Conservation (phyloP, 64 coral and sea anemone genomes). For the Pocillopora verrucosa region DNA sequence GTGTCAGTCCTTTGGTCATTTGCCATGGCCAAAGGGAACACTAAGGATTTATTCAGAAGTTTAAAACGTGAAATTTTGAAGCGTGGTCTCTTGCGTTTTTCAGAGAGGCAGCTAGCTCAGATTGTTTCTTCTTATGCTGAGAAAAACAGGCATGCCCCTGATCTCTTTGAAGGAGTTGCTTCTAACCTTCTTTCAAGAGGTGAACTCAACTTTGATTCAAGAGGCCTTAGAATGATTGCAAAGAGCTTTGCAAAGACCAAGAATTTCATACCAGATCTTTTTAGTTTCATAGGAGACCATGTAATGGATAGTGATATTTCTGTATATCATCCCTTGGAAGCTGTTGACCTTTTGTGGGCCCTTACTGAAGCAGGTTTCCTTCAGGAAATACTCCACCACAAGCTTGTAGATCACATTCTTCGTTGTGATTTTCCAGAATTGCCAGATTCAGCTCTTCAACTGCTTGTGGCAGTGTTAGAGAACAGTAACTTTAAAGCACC, state of each 20-base stretch:
- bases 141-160: conserved; percentile 51
- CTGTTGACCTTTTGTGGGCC: conserved; percentile 64
- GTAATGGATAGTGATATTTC: conserved; percentile 11
- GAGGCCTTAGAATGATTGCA: conserved; percentile 55
- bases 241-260: conserved; percentile 67
- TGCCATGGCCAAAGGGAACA: conserved; percentile 40
- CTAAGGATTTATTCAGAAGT: conserved; percentile 54
- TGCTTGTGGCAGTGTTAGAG: conserved; percentile 60
- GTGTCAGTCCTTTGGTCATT: conserved; percentile 62
- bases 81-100: conserved; percentile 45
- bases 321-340: conserved; percentile 31
- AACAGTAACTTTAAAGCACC: conserved; percentile 45
- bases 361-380: conserved; percentile 31
- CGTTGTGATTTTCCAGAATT: conserved; percentile 20
- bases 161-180: conserved; percentile 61
- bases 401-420: conserved; percentile 44
- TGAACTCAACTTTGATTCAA: conserved; percentile 30
- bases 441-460: conserved; percentile 37
- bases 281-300: conserved; percentile 27
- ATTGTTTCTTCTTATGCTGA: conserved; percentile 59
- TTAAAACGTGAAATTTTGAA: conserved; percentile 56
- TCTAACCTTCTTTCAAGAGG: conserved; percentile 41
- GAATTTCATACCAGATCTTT: conserved; percentile 47
- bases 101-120: conserved; percentile 48
- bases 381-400: conserved; percentile 28